phyloP scores from a whole-genome alignment of 2,113 vertebrate species.

The Brienomyrus longianalis region DNA sequence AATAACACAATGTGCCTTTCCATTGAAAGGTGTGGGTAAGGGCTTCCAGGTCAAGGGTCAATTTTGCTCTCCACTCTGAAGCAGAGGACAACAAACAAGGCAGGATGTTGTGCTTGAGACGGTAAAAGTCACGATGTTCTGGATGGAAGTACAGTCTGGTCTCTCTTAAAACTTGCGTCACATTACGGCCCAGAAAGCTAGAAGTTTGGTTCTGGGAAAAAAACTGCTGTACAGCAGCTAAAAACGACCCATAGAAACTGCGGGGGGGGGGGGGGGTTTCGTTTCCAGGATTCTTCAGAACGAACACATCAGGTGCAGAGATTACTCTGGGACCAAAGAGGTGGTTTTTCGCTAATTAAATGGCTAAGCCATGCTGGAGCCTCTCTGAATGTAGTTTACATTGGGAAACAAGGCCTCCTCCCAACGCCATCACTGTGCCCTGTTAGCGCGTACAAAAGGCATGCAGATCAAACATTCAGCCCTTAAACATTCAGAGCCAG shows the following conservation, averaged over 20 bases:
- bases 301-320: conserved; percentile 32
- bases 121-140: background rate
- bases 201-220: background rate
- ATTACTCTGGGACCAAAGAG: conserved; percentile 53
- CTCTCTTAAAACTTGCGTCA: background rate
- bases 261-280: conserved; percentile 25
- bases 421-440: background rate
- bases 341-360: conserved; percentile 51
- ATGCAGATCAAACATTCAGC: background rate
- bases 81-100: background rate
- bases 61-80: background rate
- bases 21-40: background rate
- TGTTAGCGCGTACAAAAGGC: background rate
- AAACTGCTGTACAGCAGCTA: background rate
- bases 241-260: conserved; percentile 27
- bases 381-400: conserved; percentile 19
- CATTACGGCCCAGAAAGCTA: background rate
- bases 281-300: conserved; percentile 39
- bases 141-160: background rate
- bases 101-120: background rate
- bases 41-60: background rate
- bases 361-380: conserved; percentile 37
- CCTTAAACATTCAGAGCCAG: background rate
- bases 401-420: background rate
- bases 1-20: background rate